Evolutionary conservation across 2,888 invertebrate species (phyloP).

Genomic region (Apotomis betuletana): DNA sequence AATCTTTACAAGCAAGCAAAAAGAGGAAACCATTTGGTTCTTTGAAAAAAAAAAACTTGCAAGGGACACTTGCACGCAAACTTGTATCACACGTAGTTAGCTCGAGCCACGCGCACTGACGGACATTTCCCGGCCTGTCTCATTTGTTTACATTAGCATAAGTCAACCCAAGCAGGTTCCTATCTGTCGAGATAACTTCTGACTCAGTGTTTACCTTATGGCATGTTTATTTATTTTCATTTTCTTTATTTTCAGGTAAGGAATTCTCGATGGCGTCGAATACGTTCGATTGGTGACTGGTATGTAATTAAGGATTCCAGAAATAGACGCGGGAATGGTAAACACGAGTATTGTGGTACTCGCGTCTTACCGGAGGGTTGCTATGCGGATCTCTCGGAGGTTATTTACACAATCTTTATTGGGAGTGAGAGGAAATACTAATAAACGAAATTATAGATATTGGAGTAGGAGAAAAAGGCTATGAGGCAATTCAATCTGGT

Average conservation of each 20-base stretch:
- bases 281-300: slow-evolving; percentile 10
- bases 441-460: too few relatives aligned
- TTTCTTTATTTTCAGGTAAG: slow-evolving; percentile 43
- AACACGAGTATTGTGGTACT: not conserved
- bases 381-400: not conserved
- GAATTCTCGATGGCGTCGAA: slow-evolving; percentile 12
- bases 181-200: slow-evolving; percentile 30
- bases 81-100: slow-evolving; percentile 2
- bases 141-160: slow-evolving; percentile 47
- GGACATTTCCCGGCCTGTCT: slow-evolving; percentile 43
- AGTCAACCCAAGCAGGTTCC: slow-evolving; percentile 40
- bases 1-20: too few relatives aligned
- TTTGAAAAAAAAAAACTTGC: too few relatives aligned
- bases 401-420: slow-evolving; percentile 1
- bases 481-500: too few relatives aligned
- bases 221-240: slow-evolving; percentile 31
- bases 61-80: not conserved
- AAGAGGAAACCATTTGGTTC: too few relatives aligned
- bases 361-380: not conserved
- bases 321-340: not conserved
- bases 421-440: not conserved
- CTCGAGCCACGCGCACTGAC: slow-evolving; percentile 15
- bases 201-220: slow-evolving; percentile 35
- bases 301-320: not conserved
- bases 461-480: too few relatives aligned